A percentile compares a stretch with the other conserved stretches of the same genome.
Conservation (phyloP, 2,797 vertebrate genomes). For the Rhincodon typus region DNA sequence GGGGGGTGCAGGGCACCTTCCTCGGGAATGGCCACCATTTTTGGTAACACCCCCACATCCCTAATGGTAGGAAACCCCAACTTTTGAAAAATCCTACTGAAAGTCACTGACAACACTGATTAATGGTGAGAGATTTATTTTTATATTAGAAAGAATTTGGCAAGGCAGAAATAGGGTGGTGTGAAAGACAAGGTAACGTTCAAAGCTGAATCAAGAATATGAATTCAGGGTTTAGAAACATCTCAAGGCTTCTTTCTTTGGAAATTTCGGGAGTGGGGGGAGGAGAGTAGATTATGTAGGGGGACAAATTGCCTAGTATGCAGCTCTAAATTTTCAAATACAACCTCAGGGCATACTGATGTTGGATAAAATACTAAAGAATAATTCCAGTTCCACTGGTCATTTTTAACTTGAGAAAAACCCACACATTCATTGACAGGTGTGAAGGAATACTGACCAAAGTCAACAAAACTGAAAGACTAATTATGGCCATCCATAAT, state of each 20-base stretch:
- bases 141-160: background rate
- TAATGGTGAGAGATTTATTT: background rate
- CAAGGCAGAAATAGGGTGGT: too few relatives aligned
- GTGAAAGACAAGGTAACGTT: background rate
- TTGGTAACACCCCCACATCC: too few relatives aligned
- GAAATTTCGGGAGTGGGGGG: background rate
- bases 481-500: slow-evolving; percentile 1
- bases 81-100: background rate
- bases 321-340: background rate
- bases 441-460: background rate
- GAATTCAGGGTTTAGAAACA: background rate
- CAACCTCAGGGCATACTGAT: background rate
- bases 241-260: background rate
- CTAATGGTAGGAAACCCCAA: background rate
- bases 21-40: too few relatives aligned
- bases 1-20: too few relatives aligned
- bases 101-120: background rate
- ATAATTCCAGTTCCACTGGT: background rate
- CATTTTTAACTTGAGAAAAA: background rate
- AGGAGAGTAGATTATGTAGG: background rate
- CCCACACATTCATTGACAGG: background rate
- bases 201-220: background rate
- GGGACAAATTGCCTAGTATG: background rate
- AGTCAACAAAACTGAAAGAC: background rate
- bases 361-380: background rate